Base-by-base conservation (phyloP, 2,888 invertebrate species). In the Neoaliturus tenellus region DNA sequence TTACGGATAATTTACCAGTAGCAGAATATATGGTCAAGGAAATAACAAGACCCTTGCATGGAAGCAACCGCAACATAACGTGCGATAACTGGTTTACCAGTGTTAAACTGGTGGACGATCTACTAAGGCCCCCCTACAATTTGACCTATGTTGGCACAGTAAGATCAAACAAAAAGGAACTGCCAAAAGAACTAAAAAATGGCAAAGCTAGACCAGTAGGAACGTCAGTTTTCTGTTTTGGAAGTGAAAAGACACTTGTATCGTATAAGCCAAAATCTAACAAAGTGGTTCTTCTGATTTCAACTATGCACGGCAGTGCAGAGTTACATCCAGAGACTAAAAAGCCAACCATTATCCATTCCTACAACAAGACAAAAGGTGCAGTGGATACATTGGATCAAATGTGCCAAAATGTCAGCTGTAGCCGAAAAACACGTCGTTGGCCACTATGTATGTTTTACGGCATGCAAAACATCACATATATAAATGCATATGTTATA, bases 31-130 rank as follows among this genome's bases (percentile, higher is more conserved):
- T 62, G 8, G 73, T 83, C 3, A 58, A 84, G 48, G 41, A 83
- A 55, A 41, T 84, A 23, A 48, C 51, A 23, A 35, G 55, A 69
- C 78, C 80, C 8, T 31, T 82, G 17, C 83, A 78, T 67, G 80
- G 80, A 28, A 41, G 67, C 25, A 33, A 48, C 58, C 14, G 80
- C 20, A 84, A 82, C 51, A 31, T 82, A 1, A 84, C 84, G 4
- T 55, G 25, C 14, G 83, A 83, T 48, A 80, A 83, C 35, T 82
- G 84, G 84, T 84, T 82, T 39, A 71, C 85, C 17, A 62, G 81
- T 44, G 55, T 85, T 0, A 58, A 67, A 17, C 71, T 84, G 8
- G 62, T 62, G 25, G 44, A 78, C 25, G 81, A 81, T 58, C 35
- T 81, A 33, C 39, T 81, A 41, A 33, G 31, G 81, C 81, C 58